Evolutionary conservation across 2,888 invertebrate genomes (phyloP).

Genomic region (Lissonota sp.): DNA sequence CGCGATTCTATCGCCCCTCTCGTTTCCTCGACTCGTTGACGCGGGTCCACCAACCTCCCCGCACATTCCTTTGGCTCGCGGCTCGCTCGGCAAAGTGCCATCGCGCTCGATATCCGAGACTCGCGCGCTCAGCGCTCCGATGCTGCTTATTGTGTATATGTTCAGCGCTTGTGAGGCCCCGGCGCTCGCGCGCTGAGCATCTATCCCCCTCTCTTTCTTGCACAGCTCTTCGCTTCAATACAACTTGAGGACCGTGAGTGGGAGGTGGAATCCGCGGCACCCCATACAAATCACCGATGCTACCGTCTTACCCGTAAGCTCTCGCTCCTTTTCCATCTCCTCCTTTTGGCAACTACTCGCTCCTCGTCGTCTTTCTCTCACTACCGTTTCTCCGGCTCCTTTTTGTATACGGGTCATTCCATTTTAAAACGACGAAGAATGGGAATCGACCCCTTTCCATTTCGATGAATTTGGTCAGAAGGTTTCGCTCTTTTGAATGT

Average conservation of each 20-base stretch:
- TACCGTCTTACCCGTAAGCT: constrained; percentile 82
- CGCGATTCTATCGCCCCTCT: constrained; percentile 71
- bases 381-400: constrained; percentile 41
- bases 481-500: no score
- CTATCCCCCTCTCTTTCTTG: constrained; percentile 18
- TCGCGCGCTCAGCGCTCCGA: constrained; percentile 58
- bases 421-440: no score
- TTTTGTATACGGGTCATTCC: no score
- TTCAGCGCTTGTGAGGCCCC: constrained; percentile 8
- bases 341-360: constrained; percentile 37
- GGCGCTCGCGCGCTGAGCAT: constrained; percentile 49
- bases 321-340: constrained; percentile 71
- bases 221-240: constrained; percentile 51
- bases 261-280: constrained; percentile 80
- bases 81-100: constrained; percentile 57
- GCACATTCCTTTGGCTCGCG: constrained; percentile 64
- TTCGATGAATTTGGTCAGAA: no score
- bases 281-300: constrained; percentile 83
- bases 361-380: constrained; percentile 65
- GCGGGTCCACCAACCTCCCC: constrained; percentile 65
- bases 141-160: background rate
- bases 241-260: constrained; percentile 64
- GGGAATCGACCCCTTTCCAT: no score
- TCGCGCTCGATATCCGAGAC: constrained; percentile 73
- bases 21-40: constrained; percentile 50